phyloP scores from a whole-genome alignment of 2,113 vertebrate species.

The Bos indicus region DNA sequence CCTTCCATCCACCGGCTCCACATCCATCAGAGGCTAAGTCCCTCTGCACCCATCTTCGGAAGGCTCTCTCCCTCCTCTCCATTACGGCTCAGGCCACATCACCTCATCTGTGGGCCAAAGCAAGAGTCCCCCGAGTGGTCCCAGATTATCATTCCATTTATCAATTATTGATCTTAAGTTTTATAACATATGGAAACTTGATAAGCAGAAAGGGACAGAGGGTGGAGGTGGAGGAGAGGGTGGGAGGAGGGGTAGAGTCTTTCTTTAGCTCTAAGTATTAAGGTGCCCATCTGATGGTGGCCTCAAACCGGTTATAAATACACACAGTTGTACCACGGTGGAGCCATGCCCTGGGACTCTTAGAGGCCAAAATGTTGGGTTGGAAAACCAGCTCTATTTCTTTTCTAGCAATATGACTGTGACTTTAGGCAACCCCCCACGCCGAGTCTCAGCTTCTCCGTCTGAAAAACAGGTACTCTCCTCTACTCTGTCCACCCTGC shows the following conservation, averaged over 20 bases:
- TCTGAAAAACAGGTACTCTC: not conserved
- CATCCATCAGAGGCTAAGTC: not conserved
- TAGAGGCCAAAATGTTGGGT: not conserved
- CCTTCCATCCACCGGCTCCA: not conserved
- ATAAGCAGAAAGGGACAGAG: not conserved
- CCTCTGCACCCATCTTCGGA: not conserved
- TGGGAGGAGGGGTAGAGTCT: too few relatives aligned
- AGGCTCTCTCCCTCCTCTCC: not conserved
- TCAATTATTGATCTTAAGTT: not conserved
- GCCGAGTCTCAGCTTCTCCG: not conserved
- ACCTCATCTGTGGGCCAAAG: not conserved
- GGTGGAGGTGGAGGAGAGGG: too few relatives aligned
- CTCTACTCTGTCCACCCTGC: not conserved
- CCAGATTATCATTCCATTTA: not conserved
- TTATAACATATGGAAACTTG: not conserved
- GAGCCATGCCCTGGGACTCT: not conserved
- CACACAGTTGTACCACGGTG: not conserved
- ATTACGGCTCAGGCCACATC: accelerated
- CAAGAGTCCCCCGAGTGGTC: not conserved
- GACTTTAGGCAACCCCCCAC: not conserved
- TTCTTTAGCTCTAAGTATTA: not conserved
- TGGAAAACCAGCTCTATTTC: not conserved
- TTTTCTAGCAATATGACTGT: not conserved
- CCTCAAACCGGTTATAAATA: not conserved
- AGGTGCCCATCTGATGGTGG: not conserved